phyloP scores from a whole-genome alignment of 2,113 vertebrate genomes.

The Varanus komodoensis region DNA sequence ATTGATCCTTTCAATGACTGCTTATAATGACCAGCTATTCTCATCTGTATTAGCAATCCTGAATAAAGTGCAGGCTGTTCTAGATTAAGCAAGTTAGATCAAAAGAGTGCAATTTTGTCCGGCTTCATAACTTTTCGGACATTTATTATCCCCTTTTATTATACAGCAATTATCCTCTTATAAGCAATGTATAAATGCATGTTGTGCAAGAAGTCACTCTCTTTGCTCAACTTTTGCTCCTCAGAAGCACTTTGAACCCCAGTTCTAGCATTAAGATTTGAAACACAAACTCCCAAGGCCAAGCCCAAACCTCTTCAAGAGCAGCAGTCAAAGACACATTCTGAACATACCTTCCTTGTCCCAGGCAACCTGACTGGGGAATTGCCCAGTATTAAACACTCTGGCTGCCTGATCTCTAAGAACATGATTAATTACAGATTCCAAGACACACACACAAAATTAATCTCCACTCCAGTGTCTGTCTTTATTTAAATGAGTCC shows the following conservation, averaged over 20 bases:
- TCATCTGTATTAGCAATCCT: not conserved
- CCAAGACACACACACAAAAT: slow-evolving; percentile 2
- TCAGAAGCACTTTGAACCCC: not conserved
- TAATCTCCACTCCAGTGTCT: slow-evolving; percentile 20
- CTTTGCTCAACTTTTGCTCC: too few relatives aligned
- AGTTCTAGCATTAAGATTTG: not conserved
- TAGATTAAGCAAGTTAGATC: not conserved
- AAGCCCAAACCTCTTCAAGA: not conserved
- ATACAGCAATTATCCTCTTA: too few relatives aligned
- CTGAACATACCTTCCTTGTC: not conserved
- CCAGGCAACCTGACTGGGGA: not conserved
- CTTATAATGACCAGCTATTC: not conserved
- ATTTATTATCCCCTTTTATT: not conserved
- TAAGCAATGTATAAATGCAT: not conserved
- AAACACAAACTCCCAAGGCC: not conserved
- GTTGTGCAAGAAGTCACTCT: not conserved
- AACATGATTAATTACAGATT: slow-evolving; percentile 31
- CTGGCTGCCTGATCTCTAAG: slow-evolving; percentile 5
- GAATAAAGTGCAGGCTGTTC: not conserved
- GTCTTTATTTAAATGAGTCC: slow-evolving; percentile 24
- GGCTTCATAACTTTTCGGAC: not conserved
- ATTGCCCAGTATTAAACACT: slow-evolving; percentile 14
- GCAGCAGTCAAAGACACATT: not conserved
- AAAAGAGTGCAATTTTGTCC: not conserved
- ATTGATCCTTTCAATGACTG: not conserved